These are phyloP conservation scores for Echinometra lucunter DNA, from an alignment of 53 echinoderm and acorn worm genomes.

Conservation along the genomic window DNA sequence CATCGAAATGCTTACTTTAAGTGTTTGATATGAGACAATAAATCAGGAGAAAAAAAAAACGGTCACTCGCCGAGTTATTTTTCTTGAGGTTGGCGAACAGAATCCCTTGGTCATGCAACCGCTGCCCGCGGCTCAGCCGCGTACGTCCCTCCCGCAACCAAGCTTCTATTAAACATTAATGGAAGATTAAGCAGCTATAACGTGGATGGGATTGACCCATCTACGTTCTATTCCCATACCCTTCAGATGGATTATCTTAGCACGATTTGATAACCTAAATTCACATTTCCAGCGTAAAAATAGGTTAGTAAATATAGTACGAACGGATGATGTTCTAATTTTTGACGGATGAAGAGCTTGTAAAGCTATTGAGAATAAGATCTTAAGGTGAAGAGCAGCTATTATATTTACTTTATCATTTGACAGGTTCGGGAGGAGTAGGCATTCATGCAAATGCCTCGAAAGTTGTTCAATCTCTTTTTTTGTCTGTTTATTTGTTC, in stretches of 20 bases:
- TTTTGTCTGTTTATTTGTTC: too few relatives aligned
- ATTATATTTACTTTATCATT: not conserved
- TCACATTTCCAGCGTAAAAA: not conserved
- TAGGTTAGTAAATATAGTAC: not conserved
- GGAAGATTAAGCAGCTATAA: slow-evolving; percentile 26
- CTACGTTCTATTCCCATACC: not conserved
- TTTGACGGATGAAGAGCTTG: not conserved
- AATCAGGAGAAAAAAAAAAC: not conserved
- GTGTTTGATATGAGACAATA: not conserved
- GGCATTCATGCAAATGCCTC: too few relatives aligned
- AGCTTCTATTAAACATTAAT: not conserved
- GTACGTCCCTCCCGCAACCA: not conserved
- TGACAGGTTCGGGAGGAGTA: too few relatives aligned
- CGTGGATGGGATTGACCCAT: not conserved
- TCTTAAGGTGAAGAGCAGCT: not conserved
- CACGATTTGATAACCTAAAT: slow-evolving; percentile 40
- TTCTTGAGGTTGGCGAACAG: not conserved
- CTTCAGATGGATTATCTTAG: not conserved
- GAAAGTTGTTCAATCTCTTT: too few relatives aligned
- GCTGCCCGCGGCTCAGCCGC: not conserved
- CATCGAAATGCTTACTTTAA: not conserved
- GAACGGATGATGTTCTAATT: slow-evolving; percentile 2
- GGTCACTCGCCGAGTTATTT: not conserved
- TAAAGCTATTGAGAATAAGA: not conserved
- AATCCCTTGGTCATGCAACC: not conserved